Percentiles rank a stretch among this genome's conserved stretches.
Conservation (phyloP, 2,888 invertebrate species). For the Thelaira solivaga region DNA sequence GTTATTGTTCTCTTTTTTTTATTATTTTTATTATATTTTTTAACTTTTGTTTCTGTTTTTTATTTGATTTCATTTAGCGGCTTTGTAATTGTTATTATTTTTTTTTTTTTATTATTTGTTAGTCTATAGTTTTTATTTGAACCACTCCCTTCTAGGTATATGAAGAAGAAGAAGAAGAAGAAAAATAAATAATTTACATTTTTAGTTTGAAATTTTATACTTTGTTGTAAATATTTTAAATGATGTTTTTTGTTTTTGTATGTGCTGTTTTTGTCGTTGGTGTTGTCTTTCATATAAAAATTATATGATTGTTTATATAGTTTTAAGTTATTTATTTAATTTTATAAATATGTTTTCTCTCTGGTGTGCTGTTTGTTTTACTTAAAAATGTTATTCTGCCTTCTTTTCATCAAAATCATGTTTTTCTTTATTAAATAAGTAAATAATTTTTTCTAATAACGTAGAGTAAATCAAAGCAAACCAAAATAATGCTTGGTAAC, state of each 20-base stretch:
- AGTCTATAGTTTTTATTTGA: slow-evolving; percentile 39
- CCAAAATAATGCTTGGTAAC: too few relatives aligned
- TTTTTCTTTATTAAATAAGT: too few relatives aligned
- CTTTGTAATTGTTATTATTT: too few relatives aligned
- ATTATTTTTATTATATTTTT: neutral
- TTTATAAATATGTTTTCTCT: slow-evolving; percentile 33
- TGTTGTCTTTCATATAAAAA: slow-evolving; percentile 44
- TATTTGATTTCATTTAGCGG: slow-evolving; percentile 11
- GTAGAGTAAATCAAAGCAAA: too few relatives aligned
- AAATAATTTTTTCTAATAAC: too few relatives aligned
- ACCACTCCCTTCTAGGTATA: slow-evolving; percentile 64
- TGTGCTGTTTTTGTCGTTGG: slow-evolving; percentile 45
- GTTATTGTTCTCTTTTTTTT: neutral
- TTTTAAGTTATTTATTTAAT: slow-evolving; percentile 36
- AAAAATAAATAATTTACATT: slow-evolving; percentile 47
- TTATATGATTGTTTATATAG: slow-evolving; percentile 39
- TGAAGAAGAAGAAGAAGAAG: neutral
- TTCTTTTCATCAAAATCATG: too few relatives aligned
- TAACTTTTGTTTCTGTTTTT: slow-evolving; percentile 23
- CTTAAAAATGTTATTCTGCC: too few relatives aligned
- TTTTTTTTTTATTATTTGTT: slow-evolving; percentile 46
- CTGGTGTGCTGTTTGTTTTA: neutral
- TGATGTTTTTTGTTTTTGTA: slow-evolving; percentile 37
- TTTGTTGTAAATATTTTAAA: slow-evolving; percentile 51
- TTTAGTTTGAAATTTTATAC: slow-evolving; percentile 62